Evolutionary conservation across 2,888 invertebrate species (phyloP), one percentile per base, ranked within the genome.

Genomic region (Sialis fuliginosa): DNA sequence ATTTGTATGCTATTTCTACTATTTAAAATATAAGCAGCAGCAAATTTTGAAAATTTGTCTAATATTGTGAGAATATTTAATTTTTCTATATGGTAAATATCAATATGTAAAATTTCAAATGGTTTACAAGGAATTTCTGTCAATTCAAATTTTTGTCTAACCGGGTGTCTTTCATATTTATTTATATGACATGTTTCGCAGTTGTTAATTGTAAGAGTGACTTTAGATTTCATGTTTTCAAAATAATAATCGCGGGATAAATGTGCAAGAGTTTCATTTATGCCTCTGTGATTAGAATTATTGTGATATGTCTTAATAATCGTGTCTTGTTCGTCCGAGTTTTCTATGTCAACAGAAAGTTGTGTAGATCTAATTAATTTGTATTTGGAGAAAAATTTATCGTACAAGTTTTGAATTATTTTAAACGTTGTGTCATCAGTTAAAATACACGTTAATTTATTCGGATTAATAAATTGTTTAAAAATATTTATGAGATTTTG

Each of bases 81-180:
- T 8, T 40, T 40, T 10, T 40, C 41, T 49, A 52, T 44, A 47
- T 47, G 22, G 42, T 41, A 47, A 39, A 39, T 49, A 39, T 54
- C 50, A 6, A 51, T 44, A 33, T 53, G 53, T 9, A 53, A 33
- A 5, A 49, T 53, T 49, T 55, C 52, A 10, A 53, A 48, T 9
- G 54, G 54, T 49, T 51, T 47, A 7, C 43, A 45, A 6, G 52
- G 45, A 9, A 52, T 52, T 22, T 50, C 48, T 3, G 51, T 53
- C 39, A 50, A 10, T 39, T 51, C 45, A n/a, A 48, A 47, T 44
- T 35, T 44, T 42, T 42, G 37, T 52, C 52, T 52, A 13, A 45
- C 44, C 1, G 53, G 49, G n/a, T 47, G 39, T 48, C 53, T 49
- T 7, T 53, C 51, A 22, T 52, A 54, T 50, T 54, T 53, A 12